Evolutionary conservation across 35 echinoderm and acorn worm species (phyloP).

Genomic region (Heliocidaris erythrogramma): DNA sequence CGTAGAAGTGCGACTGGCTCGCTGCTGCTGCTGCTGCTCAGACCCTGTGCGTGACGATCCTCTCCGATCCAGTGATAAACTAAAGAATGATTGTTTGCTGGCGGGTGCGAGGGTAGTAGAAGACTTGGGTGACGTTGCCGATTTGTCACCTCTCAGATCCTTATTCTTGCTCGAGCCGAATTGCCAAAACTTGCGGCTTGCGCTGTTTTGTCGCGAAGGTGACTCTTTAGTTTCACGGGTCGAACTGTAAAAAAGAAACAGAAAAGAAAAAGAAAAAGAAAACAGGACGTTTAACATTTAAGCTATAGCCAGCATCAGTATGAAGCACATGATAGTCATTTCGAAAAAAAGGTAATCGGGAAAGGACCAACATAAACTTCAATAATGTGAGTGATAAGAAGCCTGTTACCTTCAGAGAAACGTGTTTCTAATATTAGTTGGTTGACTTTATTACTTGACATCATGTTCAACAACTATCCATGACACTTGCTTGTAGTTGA

Average conservation of each 20-base stretch:
- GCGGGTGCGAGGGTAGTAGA: neutral
- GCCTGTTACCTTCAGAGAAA: neutral
- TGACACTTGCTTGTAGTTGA: neutral
- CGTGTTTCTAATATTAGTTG: neutral
- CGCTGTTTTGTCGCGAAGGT: conserved; percentile 23
- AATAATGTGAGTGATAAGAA: neutral
- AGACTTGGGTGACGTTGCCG: conserved; percentile 33
- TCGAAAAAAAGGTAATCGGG: neutral
- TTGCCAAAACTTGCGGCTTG: conserved; percentile 40
- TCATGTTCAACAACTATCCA: neutral
- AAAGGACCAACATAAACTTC: neutral
- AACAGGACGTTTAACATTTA: neutral
- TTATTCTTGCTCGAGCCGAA: conserved; percentile 40
- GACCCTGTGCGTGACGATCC: neutral
- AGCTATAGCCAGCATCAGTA: neutral
- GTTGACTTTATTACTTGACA: neutral
- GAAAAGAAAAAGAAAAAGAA: neutral
- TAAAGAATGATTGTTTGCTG: conserved; percentile 41
- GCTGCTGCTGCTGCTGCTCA: neutral
- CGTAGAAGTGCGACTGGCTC: neutral
- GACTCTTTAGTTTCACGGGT: neutral
- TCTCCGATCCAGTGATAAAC: conserved; percentile 29
- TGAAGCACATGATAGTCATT: neutral
- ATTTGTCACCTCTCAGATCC: conserved; percentile 22
- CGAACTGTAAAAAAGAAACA: neutral